Evolutionary conservation across 2,888 invertebrate genomes (phyloP).

Genomic region (Allophyes oxyacanthae): DNA sequence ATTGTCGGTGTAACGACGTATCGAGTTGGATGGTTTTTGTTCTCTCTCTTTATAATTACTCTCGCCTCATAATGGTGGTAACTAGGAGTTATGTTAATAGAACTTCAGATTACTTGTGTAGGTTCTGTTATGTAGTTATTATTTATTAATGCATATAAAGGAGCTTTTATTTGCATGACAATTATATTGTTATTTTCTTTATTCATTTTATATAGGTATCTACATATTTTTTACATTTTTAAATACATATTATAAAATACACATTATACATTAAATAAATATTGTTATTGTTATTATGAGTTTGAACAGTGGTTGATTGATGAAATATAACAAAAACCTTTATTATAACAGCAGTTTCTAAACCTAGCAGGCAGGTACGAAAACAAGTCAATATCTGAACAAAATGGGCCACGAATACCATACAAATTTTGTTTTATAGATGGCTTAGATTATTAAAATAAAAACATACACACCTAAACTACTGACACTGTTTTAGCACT

Average conservation of each 20-base stretch:
- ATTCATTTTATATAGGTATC: too few species aligned
- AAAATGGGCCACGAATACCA: too few species aligned
- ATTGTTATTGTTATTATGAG: slow-evolving; percentile 12
- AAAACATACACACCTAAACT: too few species aligned
- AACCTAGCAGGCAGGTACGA: too few species aligned
- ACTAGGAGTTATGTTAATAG: slow-evolving; percentile 42
- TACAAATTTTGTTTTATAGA: too few species aligned
- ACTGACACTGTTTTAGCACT: too few species aligned
- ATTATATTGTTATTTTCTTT: slow-evolving; percentile 13
- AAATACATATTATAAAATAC: too few species aligned
- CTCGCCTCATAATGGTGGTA: slow-evolving; percentile 57
- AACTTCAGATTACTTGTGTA: slow-evolving; percentile 31
- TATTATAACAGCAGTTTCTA: too few species aligned
- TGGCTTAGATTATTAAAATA: too few species aligned
- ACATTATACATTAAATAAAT: too few species aligned
- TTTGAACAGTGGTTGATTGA: slow-evolving; percentile 8
- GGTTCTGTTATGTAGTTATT: slow-evolving; percentile 40
- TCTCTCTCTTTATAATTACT: slow-evolving; percentile 77
- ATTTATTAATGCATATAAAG: slow-evolving; percentile 19
- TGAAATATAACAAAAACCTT: background rate
- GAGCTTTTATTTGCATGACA: slow-evolving; percentile 3
- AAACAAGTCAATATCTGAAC: too few species aligned
- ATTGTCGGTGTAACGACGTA: slow-evolving; percentile 79
- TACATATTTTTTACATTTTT: too few species aligned
- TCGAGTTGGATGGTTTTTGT: slow-evolving; percentile 74